Evolutionary conservation across 1,140 invertebrate species (phyloP).

Genomic region (Megalopta genalis): DNA sequence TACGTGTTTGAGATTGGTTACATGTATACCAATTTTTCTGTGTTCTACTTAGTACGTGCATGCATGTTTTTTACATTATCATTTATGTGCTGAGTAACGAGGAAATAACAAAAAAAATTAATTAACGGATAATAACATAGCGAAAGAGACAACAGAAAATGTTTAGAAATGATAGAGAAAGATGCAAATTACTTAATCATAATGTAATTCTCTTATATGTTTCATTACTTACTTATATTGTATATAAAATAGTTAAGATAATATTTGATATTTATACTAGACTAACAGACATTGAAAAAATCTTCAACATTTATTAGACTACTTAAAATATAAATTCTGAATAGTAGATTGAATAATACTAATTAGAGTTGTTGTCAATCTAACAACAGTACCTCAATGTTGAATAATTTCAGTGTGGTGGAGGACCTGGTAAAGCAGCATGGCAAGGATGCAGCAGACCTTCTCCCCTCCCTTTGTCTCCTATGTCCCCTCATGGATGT

Average conservation of each 20-base stretch:
- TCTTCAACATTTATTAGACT: conserved; percentile 25
- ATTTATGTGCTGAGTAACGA: conserved; percentile 46
- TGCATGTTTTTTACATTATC: conserved; percentile 42
- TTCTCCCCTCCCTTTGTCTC: conserved; percentile 75
- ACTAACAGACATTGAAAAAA: not conserved
- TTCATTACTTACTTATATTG: conserved; percentile 32
- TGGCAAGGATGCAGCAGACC: conserved; percentile 90
- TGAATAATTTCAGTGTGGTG: conserved; percentile 74
- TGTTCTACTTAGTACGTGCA: conserved; percentile 41
- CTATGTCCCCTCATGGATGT: conserved; percentile 72
- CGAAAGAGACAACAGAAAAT: conserved; percentile 21
- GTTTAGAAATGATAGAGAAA: conserved; percentile 45
- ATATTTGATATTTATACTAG: conserved; percentile 23
- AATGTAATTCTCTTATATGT: conserved; percentile 16
- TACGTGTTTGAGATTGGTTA: conserved; percentile 37
- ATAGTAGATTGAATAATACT: conserved; percentile 14
- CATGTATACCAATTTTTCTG: conserved; percentile 36
- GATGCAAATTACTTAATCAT: conserved; percentile 34
- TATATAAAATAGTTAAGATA: conserved; percentile 6
- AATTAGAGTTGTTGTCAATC: not conserved
- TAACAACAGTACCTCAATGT: conserved; percentile 4
- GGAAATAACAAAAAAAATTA: conserved; percentile 14
- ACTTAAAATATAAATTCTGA: not conserved
- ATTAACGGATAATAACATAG: conserved; percentile 2
- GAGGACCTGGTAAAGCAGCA: conserved; percentile 85